These are phyloP conservation scores for Nematopogon swammerdamellus DNA, from an alignment of 2,888 invertebrate species.

Conservation along the genomic window DNA sequence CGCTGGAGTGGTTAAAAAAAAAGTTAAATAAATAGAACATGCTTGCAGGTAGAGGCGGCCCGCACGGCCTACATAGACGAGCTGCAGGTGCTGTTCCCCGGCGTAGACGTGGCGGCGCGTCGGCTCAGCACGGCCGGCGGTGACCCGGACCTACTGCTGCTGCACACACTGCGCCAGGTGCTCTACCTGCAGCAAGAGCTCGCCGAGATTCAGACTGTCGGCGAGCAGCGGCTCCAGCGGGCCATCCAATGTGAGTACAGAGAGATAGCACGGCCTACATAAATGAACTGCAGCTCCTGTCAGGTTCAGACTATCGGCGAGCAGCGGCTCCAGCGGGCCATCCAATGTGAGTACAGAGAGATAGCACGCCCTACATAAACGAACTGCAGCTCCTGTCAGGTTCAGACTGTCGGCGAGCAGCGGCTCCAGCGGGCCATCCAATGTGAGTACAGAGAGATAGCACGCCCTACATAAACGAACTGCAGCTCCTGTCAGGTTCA, in stretches of 20 bases:
- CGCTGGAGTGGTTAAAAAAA: too few relatives aligned
- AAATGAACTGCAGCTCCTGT: slow-evolving; percentile 31
- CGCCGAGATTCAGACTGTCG: slow-evolving; percentile 35
- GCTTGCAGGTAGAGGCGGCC: slow-evolving; percentile 31
- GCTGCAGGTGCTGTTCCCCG: slow-evolving; percentile 35
- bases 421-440: slow-evolving; percentile 44
- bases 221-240: slow-evolving; percentile 35
- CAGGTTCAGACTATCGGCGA: slow-evolving; percentile 36
- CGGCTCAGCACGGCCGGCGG: slow-evolving; percentile 27
- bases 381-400: slow-evolving; percentile 34
- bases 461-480: slow-evolving; percentile 26
- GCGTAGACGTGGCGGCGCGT: slow-evolving; percentile 29
- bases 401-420: slow-evolving; percentile 33
- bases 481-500: slow-evolving; percentile 35
- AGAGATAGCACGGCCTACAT: slow-evolving; percentile 25
- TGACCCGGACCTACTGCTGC: slow-evolving; percentile 28
- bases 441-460: slow-evolving; percentile 34
- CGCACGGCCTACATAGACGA: slow-evolving; percentile 29
- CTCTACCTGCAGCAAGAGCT: slow-evolving; percentile 38
- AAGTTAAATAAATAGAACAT: too few relatives aligned
- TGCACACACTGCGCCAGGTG: slow-evolving; percentile 39
- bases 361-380: slow-evolving; percentile 24
- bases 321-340: slow-evolving; percentile 37
- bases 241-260: slow-evolving; percentile 43
- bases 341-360: slow-evolving; percentile 39